phyloP scores from a whole-genome alignment of 2,888 invertebrate genomes.

The Athalia rosae region DNA sequence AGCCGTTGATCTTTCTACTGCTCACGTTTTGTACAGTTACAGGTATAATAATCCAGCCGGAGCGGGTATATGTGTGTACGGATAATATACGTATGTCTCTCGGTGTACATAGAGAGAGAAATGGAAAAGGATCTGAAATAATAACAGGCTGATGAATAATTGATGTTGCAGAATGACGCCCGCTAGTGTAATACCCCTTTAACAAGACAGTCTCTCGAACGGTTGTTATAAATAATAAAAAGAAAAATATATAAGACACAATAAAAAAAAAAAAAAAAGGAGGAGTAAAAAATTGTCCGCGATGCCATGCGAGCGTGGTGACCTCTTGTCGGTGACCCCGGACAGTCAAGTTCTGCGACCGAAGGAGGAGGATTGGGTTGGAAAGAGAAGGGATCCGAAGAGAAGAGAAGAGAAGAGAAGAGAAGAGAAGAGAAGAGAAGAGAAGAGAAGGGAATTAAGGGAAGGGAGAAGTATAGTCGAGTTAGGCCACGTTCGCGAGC shows the following conservation, averaged over 20 bases:
- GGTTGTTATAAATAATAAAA: conserved; percentile 31
- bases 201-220: conserved; percentile 41
- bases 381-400: conserved; percentile 19
- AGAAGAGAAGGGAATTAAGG: conserved; percentile 5
- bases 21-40: conserved; percentile 17
- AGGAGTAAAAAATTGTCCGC: conserved; percentile 59
- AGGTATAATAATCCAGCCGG: background rate
- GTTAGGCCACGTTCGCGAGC: conserved; percentile 36
- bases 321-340: conserved; percentile 63
- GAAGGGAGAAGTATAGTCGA: conserved; percentile 11
- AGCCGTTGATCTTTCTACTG: background rate
- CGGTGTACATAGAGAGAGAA: background rate
- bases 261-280: conserved; percentile 8
- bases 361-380: conserved; percentile 51
- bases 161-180: conserved; percentile 41
- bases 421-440: background rate
- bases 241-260: background rate
- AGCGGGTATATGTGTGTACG: too few relatives aligned
- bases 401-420: conserved; percentile 45
- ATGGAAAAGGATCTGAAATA: conserved; percentile 33
- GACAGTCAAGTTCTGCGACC: conserved; percentile 50
- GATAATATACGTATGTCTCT: background rate
- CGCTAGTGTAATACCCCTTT: conserved; percentile 38
- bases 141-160: conserved; percentile 43
- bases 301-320: conserved; percentile 64